Base-by-base conservation (phyloP, 1,140 invertebrate species). In the Drosophila lini region DNA sequence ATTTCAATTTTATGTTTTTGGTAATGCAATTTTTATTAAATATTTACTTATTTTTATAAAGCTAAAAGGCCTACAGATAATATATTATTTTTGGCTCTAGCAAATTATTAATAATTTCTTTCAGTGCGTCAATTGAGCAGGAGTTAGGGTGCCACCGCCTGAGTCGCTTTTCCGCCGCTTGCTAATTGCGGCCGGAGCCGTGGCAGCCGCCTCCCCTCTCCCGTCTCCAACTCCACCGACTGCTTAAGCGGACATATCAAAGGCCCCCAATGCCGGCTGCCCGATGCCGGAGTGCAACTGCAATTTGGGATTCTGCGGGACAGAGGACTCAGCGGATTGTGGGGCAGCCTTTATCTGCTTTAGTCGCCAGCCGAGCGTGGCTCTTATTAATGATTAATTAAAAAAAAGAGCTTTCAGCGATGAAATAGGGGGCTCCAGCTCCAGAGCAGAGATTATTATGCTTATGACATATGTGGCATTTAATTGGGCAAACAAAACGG, bases 401-500 rank as follows among this genome's bases (percentile, higher is more conserved):
- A 86, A 88, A 75, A 73, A 86, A 86, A 79, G 65, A 79, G 83
- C 79, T 83, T 73, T 60, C 62, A 58, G 41, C 34, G 16, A 40
- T 52, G 60, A 44, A 74, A 50, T 40, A 16, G 60, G 22, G 25
- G 25, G 25, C 25, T 28, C 5, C 25, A 28, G 45, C 16, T 6
- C 1, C 32, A 2, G 15, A 11, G 16, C 44, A 22, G 48, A n/a
- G 50, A 52, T 53, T 74, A 69, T 77, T 74, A 69, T 77, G 74
- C 74, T 63, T 86, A 86, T 86, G 83, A 86, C 84, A 89, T 83
- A 89, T 89, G 78, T 89, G 74, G 84, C 74, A 89, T 89, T 89
- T 89, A 84, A 89, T 89, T 88, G 84, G 83, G 74, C 84, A 81
- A 89, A 89, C 80, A 81, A 84, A 89, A 77, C 78, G 78, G 74